Base-by-base conservation (phyloP, 2,888 invertebrate species). In the Catocala sponsa region DNA sequence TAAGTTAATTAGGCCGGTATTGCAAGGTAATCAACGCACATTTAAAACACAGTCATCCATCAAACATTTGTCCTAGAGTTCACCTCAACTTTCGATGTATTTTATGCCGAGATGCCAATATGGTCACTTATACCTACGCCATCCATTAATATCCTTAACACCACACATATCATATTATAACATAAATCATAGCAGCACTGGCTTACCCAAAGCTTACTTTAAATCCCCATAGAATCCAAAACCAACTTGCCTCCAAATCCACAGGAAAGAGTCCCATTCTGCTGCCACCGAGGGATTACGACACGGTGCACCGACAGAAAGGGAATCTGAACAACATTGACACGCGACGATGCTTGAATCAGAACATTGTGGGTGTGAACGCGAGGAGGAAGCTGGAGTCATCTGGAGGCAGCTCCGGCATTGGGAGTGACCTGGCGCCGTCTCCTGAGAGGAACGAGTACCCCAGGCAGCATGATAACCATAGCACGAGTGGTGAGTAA, bases 281-380 rank as follows among this genome's bases (percentile, higher is more conserved):
- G 25, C 93, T 99, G 66, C 99, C 99, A 0, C 99, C 99, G 0
- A 95, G 98, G 35, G 99, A 99, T 90, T 99, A 99, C 93, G 99
- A 99, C 90, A 98, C 98, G 0, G 97, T 98, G 2, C 97, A 98
- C 85, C 95, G 97, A 57, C 96, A 94, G 81, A 94, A 94, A 63
- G 91, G 95, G 5, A 90, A 95, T 79, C 78, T 94, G 46, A 91
- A 78, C 77, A 94, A 94, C 76, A 94, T 94, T 0, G 94, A 94
- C 69, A 92, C 92, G 0, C 81, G 95, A 12, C 92, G 97, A 42
- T 97, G 97, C 81, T 91, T 97, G 53, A 97, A 97, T 82, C 95
- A 96, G 81, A 96, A 96, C 77, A 97, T 97, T 43, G 93, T 93
- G 33, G 94, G 94, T 0, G 91, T 94, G 48, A 94, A 94, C 62